Evolutionary conservation across 1,140 invertebrate genomes (phyloP).

Genomic region (Dolichoris vasculosae): DNA sequence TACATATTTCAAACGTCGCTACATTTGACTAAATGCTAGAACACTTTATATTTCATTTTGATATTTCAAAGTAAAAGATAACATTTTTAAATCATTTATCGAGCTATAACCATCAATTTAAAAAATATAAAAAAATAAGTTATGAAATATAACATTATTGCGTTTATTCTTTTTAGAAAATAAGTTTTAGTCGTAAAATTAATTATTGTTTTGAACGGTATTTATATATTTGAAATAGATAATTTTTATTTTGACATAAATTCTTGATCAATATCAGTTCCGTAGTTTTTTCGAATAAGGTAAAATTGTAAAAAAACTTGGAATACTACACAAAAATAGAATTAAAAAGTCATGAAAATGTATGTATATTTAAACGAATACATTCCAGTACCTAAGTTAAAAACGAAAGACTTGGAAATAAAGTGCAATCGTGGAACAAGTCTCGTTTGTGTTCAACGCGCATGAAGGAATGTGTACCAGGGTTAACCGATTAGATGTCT

Average conservation of each 20-base stretch:
- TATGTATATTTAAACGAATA: neutral
- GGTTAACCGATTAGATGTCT: slow-evolving; percentile 6
- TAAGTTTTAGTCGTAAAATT: no score
- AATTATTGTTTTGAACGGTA: no score
- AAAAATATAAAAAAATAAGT: neutral
- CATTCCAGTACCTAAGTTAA: neutral
- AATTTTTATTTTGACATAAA: no score
- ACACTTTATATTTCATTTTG: neutral
- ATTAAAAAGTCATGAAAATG: neutral
- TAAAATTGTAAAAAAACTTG: neutral
- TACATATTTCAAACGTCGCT: neutral
- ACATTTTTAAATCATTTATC: neutral
- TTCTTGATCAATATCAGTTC: no score
- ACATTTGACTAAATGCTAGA: neutral
- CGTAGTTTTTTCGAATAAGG: no score
- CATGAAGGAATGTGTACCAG: slow-evolving; percentile 4
- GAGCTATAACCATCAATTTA: neutral
- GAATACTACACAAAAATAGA: neutral
- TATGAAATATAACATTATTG: no score
- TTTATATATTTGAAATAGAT: no score
- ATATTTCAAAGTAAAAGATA: neutral
- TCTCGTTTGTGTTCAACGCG: slow-evolving; percentile 2
- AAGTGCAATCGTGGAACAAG: slow-evolving; percentile 5
- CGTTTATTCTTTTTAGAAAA: no score
- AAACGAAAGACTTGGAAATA: neutral